phyloP scores from a whole-genome alignment of 2,888 invertebrate species.

The Pachymerium ferrugineum region DNA sequence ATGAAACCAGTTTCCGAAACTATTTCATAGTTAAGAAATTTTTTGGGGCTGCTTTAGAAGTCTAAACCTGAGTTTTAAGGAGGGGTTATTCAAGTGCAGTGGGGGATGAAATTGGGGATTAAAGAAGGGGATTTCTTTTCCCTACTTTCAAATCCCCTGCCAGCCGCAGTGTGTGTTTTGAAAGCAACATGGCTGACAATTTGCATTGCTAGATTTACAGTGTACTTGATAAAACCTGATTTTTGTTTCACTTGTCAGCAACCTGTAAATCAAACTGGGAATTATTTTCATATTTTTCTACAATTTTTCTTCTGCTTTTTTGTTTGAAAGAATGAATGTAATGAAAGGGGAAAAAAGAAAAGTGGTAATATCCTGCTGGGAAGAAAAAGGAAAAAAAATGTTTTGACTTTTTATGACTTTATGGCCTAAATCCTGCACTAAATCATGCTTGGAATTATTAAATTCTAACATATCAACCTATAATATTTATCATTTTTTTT shows the following conservation, averaged over 20 bases:
- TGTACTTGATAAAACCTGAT: conserved; percentile 15
- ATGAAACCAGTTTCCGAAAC: neutral
- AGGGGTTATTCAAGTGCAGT: conserved; percentile 10
- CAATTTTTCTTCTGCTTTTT: too few relatives aligned
- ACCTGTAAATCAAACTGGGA: neutral
- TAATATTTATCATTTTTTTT: neutral
- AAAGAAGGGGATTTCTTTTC: conserved; percentile 7
- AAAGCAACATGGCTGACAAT: conserved; percentile 6
- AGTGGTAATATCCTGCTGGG: conserved; percentile 23
- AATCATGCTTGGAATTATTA: neutral
- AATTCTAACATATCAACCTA: neutral
- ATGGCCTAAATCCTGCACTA: conserved; percentile 11
- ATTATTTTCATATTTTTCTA: conserved; percentile 19
- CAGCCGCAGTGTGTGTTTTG: conserved; percentile 6
- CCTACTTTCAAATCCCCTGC: neutral
- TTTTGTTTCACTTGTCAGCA: conserved; percentile 7
- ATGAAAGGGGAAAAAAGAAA: neutral
- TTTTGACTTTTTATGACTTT: conserved; percentile 15
- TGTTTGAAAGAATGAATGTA: neutral
- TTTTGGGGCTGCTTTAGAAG: neutral
- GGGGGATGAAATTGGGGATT: conserved; percentile 17
- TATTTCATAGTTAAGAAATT: neutral
- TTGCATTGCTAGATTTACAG: conserved; percentile 23
- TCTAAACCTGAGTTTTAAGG: conserved; percentile 16
- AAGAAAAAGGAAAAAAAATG: neutral